phyloP scores from a whole-genome alignment of 2,113 vertebrate species.

The Prolemur simus region DNA sequence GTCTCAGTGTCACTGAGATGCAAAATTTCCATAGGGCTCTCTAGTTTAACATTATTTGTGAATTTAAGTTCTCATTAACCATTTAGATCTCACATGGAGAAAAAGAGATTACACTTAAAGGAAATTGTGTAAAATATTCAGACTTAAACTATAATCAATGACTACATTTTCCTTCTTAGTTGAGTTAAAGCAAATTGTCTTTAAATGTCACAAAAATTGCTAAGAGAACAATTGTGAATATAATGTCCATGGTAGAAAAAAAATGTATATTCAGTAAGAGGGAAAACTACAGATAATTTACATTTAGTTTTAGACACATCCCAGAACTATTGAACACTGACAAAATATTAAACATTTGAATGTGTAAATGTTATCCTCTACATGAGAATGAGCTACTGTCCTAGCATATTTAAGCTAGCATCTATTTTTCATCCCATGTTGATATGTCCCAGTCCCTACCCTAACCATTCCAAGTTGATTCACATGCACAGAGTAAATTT shows the following conservation, averaged over 20 bases:
- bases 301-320: not conserved
- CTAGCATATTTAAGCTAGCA: not conserved
- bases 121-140: slow-evolving; percentile 37
- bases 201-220: slow-evolving; percentile 17
- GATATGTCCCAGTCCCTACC: not conserved
- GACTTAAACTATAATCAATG: not conserved
- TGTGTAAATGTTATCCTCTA: not conserved
- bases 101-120: slow-evolving; percentile 3
- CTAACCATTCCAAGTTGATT: slow-evolving; percentile 73
- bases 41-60: not conserved
- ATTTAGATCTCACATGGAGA: not conserved
- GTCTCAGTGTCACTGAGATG: not conserved
- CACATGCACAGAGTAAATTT: slow-evolving; percentile 84
- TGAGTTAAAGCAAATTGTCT: not conserved
- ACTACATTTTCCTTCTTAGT: slow-evolving; percentile 8
- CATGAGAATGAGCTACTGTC: not conserved
- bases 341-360: not conserved
- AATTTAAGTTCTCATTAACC: not conserved
- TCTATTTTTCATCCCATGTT: slow-evolving; percentile 53
- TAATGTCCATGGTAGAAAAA: not conserved
- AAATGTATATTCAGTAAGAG: not conserved
- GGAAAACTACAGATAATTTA: not conserved
- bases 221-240: not conserved
- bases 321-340: not conserved
- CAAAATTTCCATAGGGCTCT: not conserved